Evolutionary conservation across 1,140 invertebrate genomes (phyloP).

Genomic region (Bombus sylvicola): DNA sequence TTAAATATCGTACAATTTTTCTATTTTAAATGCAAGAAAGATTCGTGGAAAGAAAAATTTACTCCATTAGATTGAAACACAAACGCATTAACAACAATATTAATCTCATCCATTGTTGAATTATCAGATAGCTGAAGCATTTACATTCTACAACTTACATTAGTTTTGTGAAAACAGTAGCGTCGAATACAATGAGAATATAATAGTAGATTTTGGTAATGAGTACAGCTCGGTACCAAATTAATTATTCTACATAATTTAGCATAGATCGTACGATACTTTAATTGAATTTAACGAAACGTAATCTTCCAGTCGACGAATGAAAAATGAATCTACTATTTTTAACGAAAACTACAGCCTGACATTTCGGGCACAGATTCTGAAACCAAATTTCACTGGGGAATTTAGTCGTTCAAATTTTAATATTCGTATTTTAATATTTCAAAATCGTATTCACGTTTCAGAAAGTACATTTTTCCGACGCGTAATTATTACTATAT

Average conservation of each 20-base stretch:
- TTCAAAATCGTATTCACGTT: no score
- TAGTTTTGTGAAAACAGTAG: background rate
- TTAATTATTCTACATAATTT: constrained; percentile 47
- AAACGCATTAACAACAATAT: no score
- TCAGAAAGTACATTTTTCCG: no score
- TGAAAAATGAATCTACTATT: background rate
- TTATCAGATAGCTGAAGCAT: background rate
- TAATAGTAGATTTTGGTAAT: background rate
- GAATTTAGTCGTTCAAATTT: background rate
- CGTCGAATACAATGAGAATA: background rate
- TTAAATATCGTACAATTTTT: background rate
- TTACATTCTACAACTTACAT: background rate
- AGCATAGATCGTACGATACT: background rate
- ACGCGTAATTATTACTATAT: background rate
- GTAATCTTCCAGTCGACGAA: background rate
- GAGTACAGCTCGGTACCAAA: background rate
- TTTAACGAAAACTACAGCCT: background rate
- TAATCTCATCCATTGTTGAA: background rate
- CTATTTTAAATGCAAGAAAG: background rate
- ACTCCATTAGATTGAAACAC: background rate
- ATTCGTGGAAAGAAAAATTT: background rate
- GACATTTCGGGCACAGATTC: background rate
- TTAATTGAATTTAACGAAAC: background rate
- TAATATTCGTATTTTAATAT: no score
- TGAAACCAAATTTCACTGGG: background rate